Evolutionary conservation across 2,113 vertebrate genomes (phyloP), one percentile per base, ranked within the genome.

Genomic region (Gambusia holbrooki): DNA sequence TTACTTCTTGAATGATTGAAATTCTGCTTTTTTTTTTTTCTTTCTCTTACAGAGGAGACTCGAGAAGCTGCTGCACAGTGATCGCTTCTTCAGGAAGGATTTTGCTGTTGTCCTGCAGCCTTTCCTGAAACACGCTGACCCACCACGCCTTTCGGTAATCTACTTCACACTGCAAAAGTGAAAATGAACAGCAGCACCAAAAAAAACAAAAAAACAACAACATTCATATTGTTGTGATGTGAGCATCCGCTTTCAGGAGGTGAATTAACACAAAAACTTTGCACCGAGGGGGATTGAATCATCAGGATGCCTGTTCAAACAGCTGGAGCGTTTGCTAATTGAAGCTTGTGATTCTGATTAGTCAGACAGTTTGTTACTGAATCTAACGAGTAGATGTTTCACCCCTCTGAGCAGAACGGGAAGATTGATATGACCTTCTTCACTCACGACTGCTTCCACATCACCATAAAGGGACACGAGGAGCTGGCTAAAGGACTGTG

Each of bases 371-470:
- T 64, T 69, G 51, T 72, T n/a, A 40, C 42, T 28, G 17, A 64
- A 72, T 42, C 30, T 54, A 27, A 66, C 2, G 45, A 48, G 2
- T 2, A 9, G 62, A n/a, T 45, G 48, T 48, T 67, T 63, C 69
- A 22, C 80, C 25, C 88, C 37, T 67, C 40, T 7, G 19, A 74
- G 69, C 84, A 96, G 95, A 91, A 81, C 2, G 95, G 95, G 65
- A 92, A 86, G 74, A 90, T 96, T 33, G 95, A 96, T 72, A 92
- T 92, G 91, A 93, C 89, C 83, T 96, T 94, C 90, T 95, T 96
- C 83, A 92, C 93, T 25, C 94, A 93, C 1, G 95, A 96, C 90
- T 96, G 95, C 77, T 96, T 96, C 89, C 95, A 96, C 88, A 94
- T 95, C 84, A 94, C 93, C 79, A 93, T 95, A 12, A 96, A 95